Evolutionary conservation across 2,888 invertebrate species (phyloP).

Genomic region (Tipula helvola): DNA sequence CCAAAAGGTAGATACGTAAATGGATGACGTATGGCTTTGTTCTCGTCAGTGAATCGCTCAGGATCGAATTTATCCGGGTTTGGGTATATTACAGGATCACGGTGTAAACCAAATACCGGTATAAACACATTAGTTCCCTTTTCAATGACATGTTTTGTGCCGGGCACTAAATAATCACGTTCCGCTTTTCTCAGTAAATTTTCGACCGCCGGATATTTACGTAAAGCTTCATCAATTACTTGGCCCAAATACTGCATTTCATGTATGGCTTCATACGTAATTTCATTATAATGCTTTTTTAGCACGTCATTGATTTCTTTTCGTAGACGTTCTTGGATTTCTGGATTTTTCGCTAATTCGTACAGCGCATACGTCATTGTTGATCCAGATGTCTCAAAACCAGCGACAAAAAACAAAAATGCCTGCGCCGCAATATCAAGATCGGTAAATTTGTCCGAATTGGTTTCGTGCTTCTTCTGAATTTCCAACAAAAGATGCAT

Average conservation of each 20-base stretch:
- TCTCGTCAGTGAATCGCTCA: constrained; percentile 43
- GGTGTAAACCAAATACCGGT: constrained; percentile 45
- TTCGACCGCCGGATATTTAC: constrained; percentile 41
- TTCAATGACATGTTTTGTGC: constrained; percentile 36
- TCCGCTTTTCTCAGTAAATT: constrained; percentile 36
- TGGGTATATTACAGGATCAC: constrained; percentile 45
- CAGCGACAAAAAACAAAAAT: constrained; percentile 35
- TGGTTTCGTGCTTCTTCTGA: background rate
- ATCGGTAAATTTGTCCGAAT: background rate
- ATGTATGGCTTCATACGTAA: constrained; percentile 31
- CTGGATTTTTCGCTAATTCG: constrained; percentile 30
- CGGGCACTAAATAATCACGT: constrained; percentile 36
- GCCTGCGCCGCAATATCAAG: constrained; percentile 28
- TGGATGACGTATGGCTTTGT: constrained; percentile 34
- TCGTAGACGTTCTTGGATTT: constrained; percentile 30
- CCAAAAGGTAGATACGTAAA: constrained; percentile 35
- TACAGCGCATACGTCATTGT: constrained; percentile 31
- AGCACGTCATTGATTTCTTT: constrained; percentile 27
- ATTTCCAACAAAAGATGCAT: constrained; percentile 16
- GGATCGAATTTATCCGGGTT: constrained; percentile 49
- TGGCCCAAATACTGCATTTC: constrained; percentile 30
- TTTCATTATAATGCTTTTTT: constrained; percentile 23
- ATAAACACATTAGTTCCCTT: constrained; percentile 41
- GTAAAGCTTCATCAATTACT: constrained; percentile 37
- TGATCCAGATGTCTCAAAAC: constrained; percentile 37